These are phyloP conservation scores for Notolabrus celidotus DNA, from an alignment of 2,797 vertebrate genomes.

Conservation along the genomic window DNA sequence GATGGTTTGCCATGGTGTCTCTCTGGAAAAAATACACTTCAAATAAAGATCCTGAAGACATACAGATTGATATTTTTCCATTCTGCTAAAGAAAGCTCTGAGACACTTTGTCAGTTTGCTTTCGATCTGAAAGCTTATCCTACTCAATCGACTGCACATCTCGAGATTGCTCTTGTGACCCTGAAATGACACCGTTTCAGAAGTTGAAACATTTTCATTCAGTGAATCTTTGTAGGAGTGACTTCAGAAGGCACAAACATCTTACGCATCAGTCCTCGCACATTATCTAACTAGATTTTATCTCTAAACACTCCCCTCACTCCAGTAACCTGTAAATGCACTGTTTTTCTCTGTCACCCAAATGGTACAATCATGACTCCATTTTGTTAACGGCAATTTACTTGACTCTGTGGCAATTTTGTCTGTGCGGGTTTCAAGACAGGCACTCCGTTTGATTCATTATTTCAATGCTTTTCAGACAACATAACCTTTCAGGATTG, in stretches of 20 bases:
- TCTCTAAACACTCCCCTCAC: constrained; percentile 12
- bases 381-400: constrained; percentile 55
- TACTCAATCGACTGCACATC: constrained; percentile 16
- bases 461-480: constrained; percentile 51
- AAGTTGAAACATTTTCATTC: neutral
- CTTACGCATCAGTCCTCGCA: neutral
- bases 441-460: constrained; percentile 61
- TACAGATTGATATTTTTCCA: neutral
- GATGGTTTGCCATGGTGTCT: neutral
- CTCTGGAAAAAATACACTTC: constrained; percentile 9
- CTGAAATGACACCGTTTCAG: neutral
- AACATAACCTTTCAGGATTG: constrained; percentile 57
- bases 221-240: neutral
- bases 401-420: constrained; percentile 55
- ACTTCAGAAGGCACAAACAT: constrained; percentile 5
- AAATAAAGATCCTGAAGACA: constrained; percentile 13
- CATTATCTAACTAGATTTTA: constrained; percentile 11
- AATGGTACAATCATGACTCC: constrained; percentile 58
- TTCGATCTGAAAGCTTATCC: constrained; percentile 36
- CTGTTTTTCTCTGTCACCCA: constrained; percentile 43
- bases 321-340: constrained; percentile 33
- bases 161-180: neutral
- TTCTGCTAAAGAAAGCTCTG: constrained; percentile 1
- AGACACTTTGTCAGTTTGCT: constrained; percentile 35
- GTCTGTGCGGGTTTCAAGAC: constrained; percentile 19